Evolutionary conservation across 2,113 vertebrate species (phyloP).

Genomic region (Bufo gargarizans): DNA sequence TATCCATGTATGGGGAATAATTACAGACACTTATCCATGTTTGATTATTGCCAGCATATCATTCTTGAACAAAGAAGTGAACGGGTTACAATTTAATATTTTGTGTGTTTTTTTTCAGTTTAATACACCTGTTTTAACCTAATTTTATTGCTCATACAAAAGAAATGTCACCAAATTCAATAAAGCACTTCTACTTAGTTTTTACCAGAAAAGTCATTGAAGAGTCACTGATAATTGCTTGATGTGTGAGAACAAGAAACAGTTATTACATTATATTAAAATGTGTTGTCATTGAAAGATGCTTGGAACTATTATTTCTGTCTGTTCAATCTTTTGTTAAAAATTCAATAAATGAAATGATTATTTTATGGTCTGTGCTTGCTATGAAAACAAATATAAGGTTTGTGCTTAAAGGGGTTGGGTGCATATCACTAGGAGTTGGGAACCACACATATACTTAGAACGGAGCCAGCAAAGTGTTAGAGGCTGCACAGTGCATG

Average conservation of each 20-base stretch:
- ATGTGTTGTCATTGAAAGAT: background rate
- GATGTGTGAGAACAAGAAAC: background rate
- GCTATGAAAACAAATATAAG: background rate
- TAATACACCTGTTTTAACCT: conserved; percentile 46
- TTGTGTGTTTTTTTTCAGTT: conserved; percentile 31
- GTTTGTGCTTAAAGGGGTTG: background rate
- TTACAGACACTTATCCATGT: conserved; percentile 51
- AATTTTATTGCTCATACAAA: conserved; percentile 36
- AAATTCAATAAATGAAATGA: background rate
- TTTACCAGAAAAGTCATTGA: background rate
- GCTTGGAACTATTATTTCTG: background rate
- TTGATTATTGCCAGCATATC: conserved; percentile 52
- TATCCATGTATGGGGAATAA: conserved; percentile 49
- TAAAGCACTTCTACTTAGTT: background rate
- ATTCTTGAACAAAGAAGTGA: conserved; percentile 41
- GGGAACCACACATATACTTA: too few species aligned
- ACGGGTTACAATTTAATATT: conserved; percentile 39
- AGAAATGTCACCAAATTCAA: background rate
- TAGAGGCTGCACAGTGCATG: too few species aligned
- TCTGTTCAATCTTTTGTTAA: background rate
- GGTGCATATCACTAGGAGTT: too few species aligned
- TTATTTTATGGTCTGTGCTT: background rate
- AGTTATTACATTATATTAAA: background rate
- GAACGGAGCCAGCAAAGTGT: too few species aligned
- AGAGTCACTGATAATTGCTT: background rate